Base-by-base conservation (phyloP, 2,113 vertebrate genomes). In the Helogale parvula region DNA sequence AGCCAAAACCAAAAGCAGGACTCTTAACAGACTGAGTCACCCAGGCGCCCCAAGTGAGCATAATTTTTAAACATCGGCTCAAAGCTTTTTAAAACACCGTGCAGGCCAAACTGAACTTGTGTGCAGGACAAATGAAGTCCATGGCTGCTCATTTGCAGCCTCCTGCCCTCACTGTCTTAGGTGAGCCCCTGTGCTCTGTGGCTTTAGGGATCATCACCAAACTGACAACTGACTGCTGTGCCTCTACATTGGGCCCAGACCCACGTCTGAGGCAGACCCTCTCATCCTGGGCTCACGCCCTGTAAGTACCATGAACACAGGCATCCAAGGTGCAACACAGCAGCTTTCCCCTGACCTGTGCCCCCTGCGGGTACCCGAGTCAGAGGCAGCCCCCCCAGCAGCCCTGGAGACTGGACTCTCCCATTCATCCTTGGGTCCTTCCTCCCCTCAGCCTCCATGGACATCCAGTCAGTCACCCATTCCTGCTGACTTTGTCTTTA, bases 401-500 rank as follows among this genome's bases (percentile, higher is more conserved):
- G 47, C 66, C 65, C 69, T 69, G 65, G 19, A 93, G 45, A 63
- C 77, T 54, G 19, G 82, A 96, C 71, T 88, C 90, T 16, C 13
- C 31, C 76, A 17, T 23, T 60, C 57, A 60, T 50, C 41, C 15
- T 80, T 74, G 66, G 27, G 29, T 74, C 57, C 13, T 90, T 35
- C 83, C 5, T 79, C 57, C 12, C 27, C 45, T 94, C 45, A 16
- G 57, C 10, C 35, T 66, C 84, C 17, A 0, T 0, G 11, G 33
- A 17, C 25, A 31, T 65, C 76, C 38, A 19, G 9, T 63, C 14
- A 33, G 65, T 33, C 45, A 41, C 47, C 16, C 14, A 2, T 45
- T 33, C 71, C 72, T 85, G 35, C 69, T 72, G 25, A 41, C 71
- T 83, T 50, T 38, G 68, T n/a, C 57, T 63, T 29, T 1, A 19